These are phyloP conservation scores for Artemia franciscana DNA, from an alignment of 1,140 invertebrate genomes.

Conservation along the genomic window DNA sequence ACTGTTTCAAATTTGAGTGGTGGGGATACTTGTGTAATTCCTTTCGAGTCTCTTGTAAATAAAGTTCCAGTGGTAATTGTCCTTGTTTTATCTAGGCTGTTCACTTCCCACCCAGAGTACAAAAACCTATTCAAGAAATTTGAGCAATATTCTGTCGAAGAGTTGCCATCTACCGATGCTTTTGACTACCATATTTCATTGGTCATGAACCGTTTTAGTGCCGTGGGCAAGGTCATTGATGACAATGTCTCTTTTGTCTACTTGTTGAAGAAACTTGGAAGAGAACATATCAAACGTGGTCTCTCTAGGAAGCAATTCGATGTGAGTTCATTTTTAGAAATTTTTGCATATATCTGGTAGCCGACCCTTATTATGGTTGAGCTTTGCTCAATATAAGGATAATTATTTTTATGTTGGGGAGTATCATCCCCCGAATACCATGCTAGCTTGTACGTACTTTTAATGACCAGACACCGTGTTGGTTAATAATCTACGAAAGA, in stretches of 20 bases:
- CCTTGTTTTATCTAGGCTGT: slow-evolving; percentile 27
- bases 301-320: slow-evolving; percentile 26
- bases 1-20: too few relatives aligned
- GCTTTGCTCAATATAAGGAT: too few relatives aligned
- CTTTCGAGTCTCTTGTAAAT: too few relatives aligned
- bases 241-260: slow-evolving; percentile 33
- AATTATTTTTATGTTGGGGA: too few relatives aligned
- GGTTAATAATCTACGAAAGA: too few relatives aligned
- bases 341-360: not conserved
- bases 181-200: slow-evolving; percentile 41
- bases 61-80: not conserved
- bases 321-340: slow-evolving; percentile 24
- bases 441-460: too few relatives aligned
- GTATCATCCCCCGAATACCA: too few relatives aligned
- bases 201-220: slow-evolving; percentile 33
- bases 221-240: slow-evolving; percentile 34
- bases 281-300: slow-evolving; percentile 30
- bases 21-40: too few relatives aligned
- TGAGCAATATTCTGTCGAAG: slow-evolving; percentile 26
- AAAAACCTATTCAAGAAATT: slow-evolving; percentile 33
- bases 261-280: slow-evolving; percentile 32
- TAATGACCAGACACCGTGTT: too few relatives aligned
- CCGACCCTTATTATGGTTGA: not conserved
- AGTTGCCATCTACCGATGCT: slow-evolving; percentile 29
- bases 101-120: slow-evolving; percentile 32